Evolutionary conservation across 2,113 vertebrate species (phyloP).

Genomic region (Phrynosoma blainvillii): DNA sequence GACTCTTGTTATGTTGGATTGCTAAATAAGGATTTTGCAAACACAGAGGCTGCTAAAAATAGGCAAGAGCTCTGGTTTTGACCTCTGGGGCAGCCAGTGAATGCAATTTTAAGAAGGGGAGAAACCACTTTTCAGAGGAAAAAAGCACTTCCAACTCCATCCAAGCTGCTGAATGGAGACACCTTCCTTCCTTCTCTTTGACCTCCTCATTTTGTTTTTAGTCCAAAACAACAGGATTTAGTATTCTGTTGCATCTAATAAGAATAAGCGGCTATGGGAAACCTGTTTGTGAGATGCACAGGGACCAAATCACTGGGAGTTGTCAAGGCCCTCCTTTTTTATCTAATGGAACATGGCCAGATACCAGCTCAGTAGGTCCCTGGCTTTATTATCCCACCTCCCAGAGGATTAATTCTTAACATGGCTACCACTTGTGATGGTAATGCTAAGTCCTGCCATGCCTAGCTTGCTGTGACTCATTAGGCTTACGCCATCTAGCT

Average conservation of each 20-base stretch:
- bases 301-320: too few relatives aligned
- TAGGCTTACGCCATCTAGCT: too few relatives aligned
- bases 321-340: neutral
- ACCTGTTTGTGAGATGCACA: neutral
- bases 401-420: neutral
- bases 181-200: neutral
- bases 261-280: neutral
- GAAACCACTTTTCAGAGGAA: neutral
- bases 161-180: neutral
- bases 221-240: neutral
- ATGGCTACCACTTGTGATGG: too few relatives aligned
- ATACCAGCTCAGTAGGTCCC: neutral
- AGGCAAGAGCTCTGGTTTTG: constrained; percentile 48
- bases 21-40: constrained; percentile 70
- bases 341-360: neutral
- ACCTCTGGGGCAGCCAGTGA: neutral
- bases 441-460: neutral
- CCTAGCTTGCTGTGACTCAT: too few relatives aligned
- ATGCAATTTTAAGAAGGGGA: neutral
- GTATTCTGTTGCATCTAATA: neutral
- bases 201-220: neutral
- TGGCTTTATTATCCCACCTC: too few relatives aligned
- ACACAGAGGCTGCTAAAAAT: constrained; percentile 62
- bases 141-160: neutral
- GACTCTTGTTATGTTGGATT: neutral